Base-by-base conservation (phyloP, 2,113 vertebrate species). In the Motacilla alba region DNA sequence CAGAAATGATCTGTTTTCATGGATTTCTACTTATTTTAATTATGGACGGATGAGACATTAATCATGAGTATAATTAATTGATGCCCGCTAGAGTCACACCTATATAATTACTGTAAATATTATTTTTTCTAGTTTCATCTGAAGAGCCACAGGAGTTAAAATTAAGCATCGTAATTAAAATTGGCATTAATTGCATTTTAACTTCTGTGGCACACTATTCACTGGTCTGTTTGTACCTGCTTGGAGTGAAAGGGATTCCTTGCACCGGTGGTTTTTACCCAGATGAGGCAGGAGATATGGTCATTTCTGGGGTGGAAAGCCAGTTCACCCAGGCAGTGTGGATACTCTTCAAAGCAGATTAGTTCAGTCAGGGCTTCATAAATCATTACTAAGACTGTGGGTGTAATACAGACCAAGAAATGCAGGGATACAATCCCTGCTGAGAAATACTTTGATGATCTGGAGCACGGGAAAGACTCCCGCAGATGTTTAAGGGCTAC, bases 271-370 rank as follows among this genome's bases (percentile, higher is more conserved):
- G 9, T 35, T 76, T 41, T 46, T 30, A 46, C 10, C 22, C 3
- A 2, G n/a, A n/a, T 58, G 35, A 82, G 43, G 22, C 46, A 46
- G 0, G 15, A 68, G n/a, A 63, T 18, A 15, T 59, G 19, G 2
- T 22, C 3, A 43, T 12, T 78, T 44, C 44, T 39, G 47, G 27
- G 24, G 24, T 74, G 66, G 23, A 50, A 78, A 59, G 13, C 49
- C 0, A 0, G 24, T 55, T 52, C 58, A 47, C 27, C 63, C 73
- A 26, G 49, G 26, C 50, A 39, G 20, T 0, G 0, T 39, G 44
- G 30, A 30, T 30, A 47, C 1, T 30, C 1, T 24, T 31, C 50
- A 64, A 11, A 74, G 53, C 55, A 63, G 22, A 43, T 52, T 6
- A 58, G 26, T 46, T 67, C 33, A 44, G 26, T 44, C 47, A 78